Conservation (phyloP, 2,888 invertebrate genomes). For the Caenorhabditis uteleia region DNA sequence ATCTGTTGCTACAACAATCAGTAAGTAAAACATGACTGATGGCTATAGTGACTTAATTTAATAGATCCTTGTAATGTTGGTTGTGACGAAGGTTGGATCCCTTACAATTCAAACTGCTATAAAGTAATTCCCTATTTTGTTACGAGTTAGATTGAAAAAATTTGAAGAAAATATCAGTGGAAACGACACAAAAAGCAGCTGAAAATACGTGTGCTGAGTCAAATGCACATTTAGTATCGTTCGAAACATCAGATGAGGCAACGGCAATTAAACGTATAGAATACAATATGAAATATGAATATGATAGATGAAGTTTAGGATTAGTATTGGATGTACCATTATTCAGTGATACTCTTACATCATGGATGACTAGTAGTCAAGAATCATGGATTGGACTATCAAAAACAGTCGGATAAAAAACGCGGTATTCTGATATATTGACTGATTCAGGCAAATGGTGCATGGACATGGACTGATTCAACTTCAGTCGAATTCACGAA, state of each 20-base stretch:
- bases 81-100: slow-evolving; percentile 21
- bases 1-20: too few species aligned
- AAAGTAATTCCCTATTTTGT: slow-evolving; percentile 1
- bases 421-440: too few species aligned
- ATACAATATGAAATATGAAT: too few species aligned
- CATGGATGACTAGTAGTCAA: slow-evolving; percentile 11
- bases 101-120: slow-evolving; percentile 17
- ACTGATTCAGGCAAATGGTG: slow-evolving; percentile 16
- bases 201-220: slow-evolving; percentile 10
- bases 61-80: slow-evolving; percentile 20
- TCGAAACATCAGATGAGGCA: slow-evolving; percentile 11
- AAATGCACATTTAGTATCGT: slow-evolving; percentile 20
- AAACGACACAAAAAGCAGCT: slow-evolving; percentile 8
- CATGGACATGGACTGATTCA: slow-evolving; percentile 27
- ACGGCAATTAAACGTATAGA: slow-evolving; percentile 15
- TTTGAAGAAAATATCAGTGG: slow-evolving; percentile 15
- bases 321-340: too few species aligned
- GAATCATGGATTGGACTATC: slow-evolving; percentile 24
- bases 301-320: too few species aligned
- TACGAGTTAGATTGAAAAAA: not conserved
- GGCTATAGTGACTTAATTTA: too few species aligned
- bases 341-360: too few species aligned
- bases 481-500: slow-evolving; percentile 22
- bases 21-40: too few species aligned
- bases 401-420: not conserved